Evolutionary conservation across 2,113 vertebrate genomes (phyloP), one percentile per base, ranked within the genome.

Genomic region (Struthidea cinerea): DNA sequence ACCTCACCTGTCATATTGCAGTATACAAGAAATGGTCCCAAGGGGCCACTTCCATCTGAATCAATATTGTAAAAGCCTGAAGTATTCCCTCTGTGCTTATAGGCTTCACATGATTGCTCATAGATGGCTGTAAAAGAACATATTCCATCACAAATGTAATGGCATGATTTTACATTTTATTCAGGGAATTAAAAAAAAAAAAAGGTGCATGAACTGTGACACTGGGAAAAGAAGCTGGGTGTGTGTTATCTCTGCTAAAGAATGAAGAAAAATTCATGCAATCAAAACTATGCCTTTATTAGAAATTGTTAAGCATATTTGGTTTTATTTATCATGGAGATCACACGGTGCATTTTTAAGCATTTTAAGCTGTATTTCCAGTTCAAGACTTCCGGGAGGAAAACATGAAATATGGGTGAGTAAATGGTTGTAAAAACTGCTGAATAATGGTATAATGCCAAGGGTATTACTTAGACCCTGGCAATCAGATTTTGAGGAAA

Each of bases 1-100:
- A 97, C 88, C 97, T 98, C 97, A 99, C 99, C 99, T 97, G 99
- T 99, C 98, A 99, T 99, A 96, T 99, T 99, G 98, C 99, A 99
- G 97, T 98, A 99, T 16, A 99, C 97, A 35, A 98, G 98, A 96
- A 99, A 99, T 2, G 99, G 98, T 80, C 96, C 97, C 94, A 99
- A 96, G 53, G 99, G 98, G 22, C 99, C 99, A 92, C 99, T 99
- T 98, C 99, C 99, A 94, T 99, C 99, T 90, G 98, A 97, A 92
- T 99, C 99, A 41, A 99, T 96, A 94, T 98, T 98, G 95, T 99
- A 99, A 97, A 98, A 98, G 18, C 99, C 99, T 23, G 99, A 99
- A 74, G 98, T 97, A 88, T 99, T 99, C 76, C 99, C 99, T 98
- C 87, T 98, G 96, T 99, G 99, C 92, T 99, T 99, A 97, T 99